A percentile compares a stretch with the other conserved stretches of the same genome.
phyloP scores from a whole-genome alignment of 1,140 invertebrate species.

The Pogonomyrmex californicus region DNA sequence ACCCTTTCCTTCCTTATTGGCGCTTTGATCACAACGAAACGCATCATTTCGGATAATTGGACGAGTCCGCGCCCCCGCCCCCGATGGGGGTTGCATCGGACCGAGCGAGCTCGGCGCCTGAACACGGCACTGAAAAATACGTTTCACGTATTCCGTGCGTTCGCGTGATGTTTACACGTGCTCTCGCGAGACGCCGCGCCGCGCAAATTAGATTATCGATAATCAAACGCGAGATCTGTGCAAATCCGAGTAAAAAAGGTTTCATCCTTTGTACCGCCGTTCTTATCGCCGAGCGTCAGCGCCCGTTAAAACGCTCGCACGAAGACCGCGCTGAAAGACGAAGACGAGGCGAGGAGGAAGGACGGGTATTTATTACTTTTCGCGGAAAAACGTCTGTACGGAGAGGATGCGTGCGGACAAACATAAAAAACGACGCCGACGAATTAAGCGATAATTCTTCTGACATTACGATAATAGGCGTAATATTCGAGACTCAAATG shows the following conservation, averaged over 20 bases:
- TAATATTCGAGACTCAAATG: slow-evolving; percentile 8
- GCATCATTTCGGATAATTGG: slow-evolving; percentile 74
- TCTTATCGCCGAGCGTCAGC: slow-evolving; percentile 67
- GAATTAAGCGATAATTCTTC: slow-evolving; percentile 50
- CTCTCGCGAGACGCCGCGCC: slow-evolving; percentile 64
- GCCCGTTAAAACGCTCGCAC: slow-evolving; percentile 22
- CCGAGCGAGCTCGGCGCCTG: slow-evolving; percentile 35
- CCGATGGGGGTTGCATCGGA: slow-evolving; percentile 65
- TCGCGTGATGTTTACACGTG: slow-evolving; percentile 32
- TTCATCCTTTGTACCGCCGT: slow-evolving; percentile 68
- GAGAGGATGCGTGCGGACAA: background rate
- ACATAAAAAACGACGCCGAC: slow-evolving; percentile 19
- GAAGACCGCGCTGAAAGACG: slow-evolving; percentile 7
- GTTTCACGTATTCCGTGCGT: slow-evolving; percentile 20
- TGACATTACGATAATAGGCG: slow-evolving; percentile 39
- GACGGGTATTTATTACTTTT: slow-evolving; percentile 22
- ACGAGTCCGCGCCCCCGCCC: slow-evolving; percentile 47
- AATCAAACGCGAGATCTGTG: slow-evolving; percentile 78
- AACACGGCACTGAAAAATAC: slow-evolving; percentile 66
- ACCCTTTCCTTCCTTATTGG: slow-evolving; percentile 45
- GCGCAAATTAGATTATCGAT: slow-evolving; percentile 78
- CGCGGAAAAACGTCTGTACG: slow-evolving; percentile 21
- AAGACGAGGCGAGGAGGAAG: background rate
- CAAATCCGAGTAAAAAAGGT: slow-evolving; percentile 75
- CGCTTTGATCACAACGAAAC: slow-evolving; percentile 57